Evolutionary conservation across 1,140 invertebrate genomes (phyloP), one percentile per base, ranked within the genome.

Genomic region (Propsilocerus akamusi): DNA sequence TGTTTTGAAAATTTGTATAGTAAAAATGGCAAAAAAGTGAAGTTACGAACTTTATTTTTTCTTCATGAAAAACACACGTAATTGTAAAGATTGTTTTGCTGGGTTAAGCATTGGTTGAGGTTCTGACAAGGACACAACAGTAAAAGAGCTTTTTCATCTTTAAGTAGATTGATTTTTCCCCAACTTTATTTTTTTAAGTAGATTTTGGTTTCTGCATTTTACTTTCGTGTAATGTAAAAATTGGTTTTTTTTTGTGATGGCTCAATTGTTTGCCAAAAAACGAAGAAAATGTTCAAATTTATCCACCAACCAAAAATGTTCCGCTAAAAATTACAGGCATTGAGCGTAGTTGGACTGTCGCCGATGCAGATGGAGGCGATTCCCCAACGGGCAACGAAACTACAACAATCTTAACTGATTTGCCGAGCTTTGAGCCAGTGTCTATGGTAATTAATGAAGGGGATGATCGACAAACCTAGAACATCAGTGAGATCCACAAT

Each of bases 341-440:
- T 25, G 46, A 47, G 25, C n/a, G 46, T 25, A 47, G 25, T 47
- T 47, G 46, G 46, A 47, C 24, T 6, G 46, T 47, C 5, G 46
- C 46, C 10, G 46, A 47, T 25, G 46, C 17, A 46, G 5, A 20
- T 4, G 23, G 24, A 25, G 14, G 12, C 1, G 46, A 25, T 7
- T 47, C 46, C 1, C 24, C 8, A 10, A 30, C 24, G 11, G 4
- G 12, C 24, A 25, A 17, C 25, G 46, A 25, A 11, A 25, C 46
- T 25, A 26, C 24, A n/a, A 26, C 46, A 25, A 25, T 25, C 17
- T 12, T 47, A 8, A 47, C n/a, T 20, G 46, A 25, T 47, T 17
- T 26, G 14, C 10, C n/a, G 11, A 47, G 11, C 17, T 25, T 6
- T 46, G 41, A 22, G 23, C 3, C 41, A n/a, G n/a, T n/a, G n/a